Conservation (phyloP, 2,113 vertebrate genomes). For the Ornithorhynchus anatinus region DNA sequence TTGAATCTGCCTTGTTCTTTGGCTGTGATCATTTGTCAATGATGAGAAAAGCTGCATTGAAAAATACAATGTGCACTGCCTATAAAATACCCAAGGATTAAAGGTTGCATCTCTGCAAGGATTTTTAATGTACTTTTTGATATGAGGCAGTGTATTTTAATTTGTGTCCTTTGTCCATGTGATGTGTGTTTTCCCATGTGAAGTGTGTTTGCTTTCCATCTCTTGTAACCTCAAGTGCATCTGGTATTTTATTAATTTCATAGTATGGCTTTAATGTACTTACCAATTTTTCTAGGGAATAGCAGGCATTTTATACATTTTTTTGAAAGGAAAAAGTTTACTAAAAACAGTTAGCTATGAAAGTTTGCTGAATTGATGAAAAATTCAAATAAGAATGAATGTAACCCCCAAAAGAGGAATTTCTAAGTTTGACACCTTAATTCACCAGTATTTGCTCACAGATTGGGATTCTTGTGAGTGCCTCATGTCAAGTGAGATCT, state of each 20-base stretch:
- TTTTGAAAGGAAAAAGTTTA: neutral
- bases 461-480: neutral
- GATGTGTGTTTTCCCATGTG: neutral
- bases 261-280: neutral
- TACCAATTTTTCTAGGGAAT: neutral
- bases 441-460: no score
- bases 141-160: neutral
- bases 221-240: neutral
- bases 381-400: slow-evolving; percentile 8
- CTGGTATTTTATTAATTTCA: slow-evolving; percentile 6
- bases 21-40: neutral
- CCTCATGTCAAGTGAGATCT: neutral
- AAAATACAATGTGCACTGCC: neutral
- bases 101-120: neutral
- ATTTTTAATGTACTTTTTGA: neutral
- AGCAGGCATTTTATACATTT: neutral
- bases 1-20: slow-evolving; percentile 6
- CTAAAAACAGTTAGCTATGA: neutral
- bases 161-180: neutral
- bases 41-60: neutral
- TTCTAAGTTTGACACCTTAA: slow-evolving; percentile 1
- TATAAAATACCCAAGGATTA: neutral
- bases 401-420: neutral
- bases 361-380: neutral
- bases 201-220: neutral